These are phyloP conservation scores for Eulimnadia texana DNA, from an alignment of 1,140 invertebrate genomes.

Conservation along the genomic window DNA sequence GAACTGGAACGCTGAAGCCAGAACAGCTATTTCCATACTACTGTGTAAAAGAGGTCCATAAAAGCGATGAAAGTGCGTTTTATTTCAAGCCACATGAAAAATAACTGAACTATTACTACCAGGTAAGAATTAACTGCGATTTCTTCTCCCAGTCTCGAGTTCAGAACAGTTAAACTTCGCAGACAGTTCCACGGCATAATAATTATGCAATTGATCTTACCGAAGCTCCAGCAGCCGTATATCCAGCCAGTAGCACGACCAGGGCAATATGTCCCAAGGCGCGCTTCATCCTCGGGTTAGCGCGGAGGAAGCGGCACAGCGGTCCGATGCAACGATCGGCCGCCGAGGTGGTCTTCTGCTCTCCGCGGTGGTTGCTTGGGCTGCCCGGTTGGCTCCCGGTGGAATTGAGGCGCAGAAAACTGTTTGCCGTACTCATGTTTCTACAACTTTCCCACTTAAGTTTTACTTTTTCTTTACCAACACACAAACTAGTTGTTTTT, in stretches of 20 bases:
- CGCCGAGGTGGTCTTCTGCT: background rate
- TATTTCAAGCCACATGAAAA: no score
- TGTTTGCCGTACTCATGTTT: constrained; percentile 4
- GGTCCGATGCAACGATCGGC: background rate
- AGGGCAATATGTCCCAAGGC: constrained; percentile 7
- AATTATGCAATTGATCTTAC: constrained; percentile 11
- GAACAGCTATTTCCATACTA: no score
- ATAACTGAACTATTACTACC: no score
- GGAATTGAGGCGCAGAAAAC: constrained; percentile 15
- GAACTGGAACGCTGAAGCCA: no score
- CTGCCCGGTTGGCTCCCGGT: constrained; percentile 10
- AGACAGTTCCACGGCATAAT: no score
- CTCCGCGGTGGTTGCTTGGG: background rate
- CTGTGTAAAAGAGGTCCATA: no score
- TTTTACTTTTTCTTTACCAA: background rate
- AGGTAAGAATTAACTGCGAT: no score
- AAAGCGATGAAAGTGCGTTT: no score
- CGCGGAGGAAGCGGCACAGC: constrained; percentile 6
- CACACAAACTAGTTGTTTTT: background rate
- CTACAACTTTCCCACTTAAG: background rate
- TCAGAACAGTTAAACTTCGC: no score
- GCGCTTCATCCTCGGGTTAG: constrained; percentile 4
- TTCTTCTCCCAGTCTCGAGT: no score
- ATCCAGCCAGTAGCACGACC: constrained; percentile 7
- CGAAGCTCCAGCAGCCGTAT: constrained; percentile 15